Base-by-base conservation (phyloP, 2,888 invertebrate species). In the Calliphora vomitoria region DNA sequence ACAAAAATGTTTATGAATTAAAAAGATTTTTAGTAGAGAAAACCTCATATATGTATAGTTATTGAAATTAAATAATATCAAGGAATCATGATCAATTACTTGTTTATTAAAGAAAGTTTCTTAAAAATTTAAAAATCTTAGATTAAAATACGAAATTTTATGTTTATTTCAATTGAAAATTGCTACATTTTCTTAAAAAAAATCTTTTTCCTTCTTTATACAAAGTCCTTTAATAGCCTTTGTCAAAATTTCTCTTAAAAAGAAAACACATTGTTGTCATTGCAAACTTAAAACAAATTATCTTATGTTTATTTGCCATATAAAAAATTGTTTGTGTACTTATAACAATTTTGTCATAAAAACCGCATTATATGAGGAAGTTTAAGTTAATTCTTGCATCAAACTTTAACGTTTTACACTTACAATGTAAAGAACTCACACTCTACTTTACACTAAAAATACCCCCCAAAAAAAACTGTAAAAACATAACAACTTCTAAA, bases 331-430 rank as follows among this genome's bases (percentile, higher is more conserved):
- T 38, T 41, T 18, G 20, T 25, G 62, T 15, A 44, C 20, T 15
- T 18, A 11, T 4, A 68, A 69, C 25, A 64, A 85, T 85, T 25
- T 25, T 80, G 75, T 47, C 80, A 80, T 85, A 85, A 83, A 84
- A 86, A 53, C 84, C 69, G 81, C 81, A 85, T 81, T 74, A 82
- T 31, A 55, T 58, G 38, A 41, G 80, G 25, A 25, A 25, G 25
- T 25, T 25, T 25, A 25, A 82, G 64, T 82, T 85, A 69, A 79
- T 79, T 58, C 62, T 75, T 91, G 88, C 78, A 35, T 20, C 55
- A 81, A 82, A 84, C 82, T 75, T 75, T 75, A 25, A 11, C 68
- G 13, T 60, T 47, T 75, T 68, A 64, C 11, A 20, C 55, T 60
- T 47, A 82, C 58, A 74, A n/a, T 74, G 74, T 74, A 10, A 18